Percentiles rank a stretch among this genome's conserved stretches.
Evolutionary conservation across 2,113 vertebrate species (phyloP).

Genomic region (Alligator sinensis): DNA sequence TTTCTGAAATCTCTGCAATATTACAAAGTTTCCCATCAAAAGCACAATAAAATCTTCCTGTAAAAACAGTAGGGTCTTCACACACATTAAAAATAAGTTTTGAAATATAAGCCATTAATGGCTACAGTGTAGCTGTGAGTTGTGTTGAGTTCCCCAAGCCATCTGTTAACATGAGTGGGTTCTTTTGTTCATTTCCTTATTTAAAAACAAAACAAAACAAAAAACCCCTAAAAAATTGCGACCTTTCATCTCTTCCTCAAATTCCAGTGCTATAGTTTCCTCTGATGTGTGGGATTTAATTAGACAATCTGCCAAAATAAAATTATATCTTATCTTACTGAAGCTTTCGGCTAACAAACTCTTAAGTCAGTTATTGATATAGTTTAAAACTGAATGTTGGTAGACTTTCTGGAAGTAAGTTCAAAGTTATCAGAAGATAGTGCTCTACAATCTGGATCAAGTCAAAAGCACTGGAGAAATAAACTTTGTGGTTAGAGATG

Average conservation of each 20-base stretch:
- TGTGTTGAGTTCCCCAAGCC: not conserved
- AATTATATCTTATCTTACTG: not conserved
- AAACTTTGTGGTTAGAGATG: not conserved
- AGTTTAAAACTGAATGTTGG: slow-evolving; percentile 15
- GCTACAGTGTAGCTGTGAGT: not conserved
- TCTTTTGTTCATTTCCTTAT: not conserved
- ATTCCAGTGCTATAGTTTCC: not conserved
- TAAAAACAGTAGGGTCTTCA: not conserved
- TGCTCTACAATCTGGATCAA: not conserved
- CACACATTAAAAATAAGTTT: not conserved
- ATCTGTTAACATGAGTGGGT: not conserved
- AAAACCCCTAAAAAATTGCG: not conserved
- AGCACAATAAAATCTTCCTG: not conserved
- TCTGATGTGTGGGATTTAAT: not conserved
- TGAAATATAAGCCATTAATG: not conserved
- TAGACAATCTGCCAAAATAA: not conserved
- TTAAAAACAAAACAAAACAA: not conserved
- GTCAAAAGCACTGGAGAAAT: not conserved
- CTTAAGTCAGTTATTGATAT: not conserved
- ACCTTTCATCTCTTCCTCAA: not conserved
- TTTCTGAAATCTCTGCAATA: not conserved
- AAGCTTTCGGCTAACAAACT: not conserved
- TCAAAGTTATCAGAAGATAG: not conserved
- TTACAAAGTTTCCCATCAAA: not conserved
- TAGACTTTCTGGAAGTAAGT: not conserved